These are phyloP conservation scores for Apis cerana DNA, from an alignment of 1,140 invertebrate species.

Conservation along the genomic window DNA sequence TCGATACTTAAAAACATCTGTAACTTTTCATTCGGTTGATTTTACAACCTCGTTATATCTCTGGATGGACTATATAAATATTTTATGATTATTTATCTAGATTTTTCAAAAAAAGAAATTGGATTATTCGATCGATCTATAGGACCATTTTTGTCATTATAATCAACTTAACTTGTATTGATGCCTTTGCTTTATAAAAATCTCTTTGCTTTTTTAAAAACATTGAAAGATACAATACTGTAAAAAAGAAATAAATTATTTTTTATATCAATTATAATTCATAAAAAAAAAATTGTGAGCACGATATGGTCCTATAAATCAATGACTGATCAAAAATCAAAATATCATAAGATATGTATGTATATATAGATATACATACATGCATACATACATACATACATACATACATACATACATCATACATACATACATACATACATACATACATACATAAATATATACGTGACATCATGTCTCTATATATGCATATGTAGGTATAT, in stretches of 20 bases:
- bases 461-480: neutral
- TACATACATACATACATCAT: neutral
- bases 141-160: neutral
- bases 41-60: slow-evolving; percentile 18
- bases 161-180: neutral
- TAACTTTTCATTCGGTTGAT: neutral
- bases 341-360: slow-evolving; percentile 10
- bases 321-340: slow-evolving; percentile 16
- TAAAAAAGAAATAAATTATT: neutral
- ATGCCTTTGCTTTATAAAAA: too few relatives aligned
- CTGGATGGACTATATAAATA: slow-evolving; percentile 3
- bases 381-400: neutral
- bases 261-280: too few relatives aligned
- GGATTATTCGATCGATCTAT: slow-evolving; percentile 1
- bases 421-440: slow-evolving; percentile 34
- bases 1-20: too few relatives aligned
- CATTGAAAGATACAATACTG: neutral
- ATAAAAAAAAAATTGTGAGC: neutral
- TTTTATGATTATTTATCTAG: slow-evolving; percentile 7
- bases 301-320: neutral
- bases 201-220: neutral
- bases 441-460: slow-evolving; percentile 10
- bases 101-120: neutral
- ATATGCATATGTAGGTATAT: slow-evolving; percentile 10
- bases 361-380: neutral